Evolutionary conservation across 2,797 vertebrate genomes (phyloP), one percentile per base, ranked within the genome.

Genomic region (Agapornis canus): DNA sequence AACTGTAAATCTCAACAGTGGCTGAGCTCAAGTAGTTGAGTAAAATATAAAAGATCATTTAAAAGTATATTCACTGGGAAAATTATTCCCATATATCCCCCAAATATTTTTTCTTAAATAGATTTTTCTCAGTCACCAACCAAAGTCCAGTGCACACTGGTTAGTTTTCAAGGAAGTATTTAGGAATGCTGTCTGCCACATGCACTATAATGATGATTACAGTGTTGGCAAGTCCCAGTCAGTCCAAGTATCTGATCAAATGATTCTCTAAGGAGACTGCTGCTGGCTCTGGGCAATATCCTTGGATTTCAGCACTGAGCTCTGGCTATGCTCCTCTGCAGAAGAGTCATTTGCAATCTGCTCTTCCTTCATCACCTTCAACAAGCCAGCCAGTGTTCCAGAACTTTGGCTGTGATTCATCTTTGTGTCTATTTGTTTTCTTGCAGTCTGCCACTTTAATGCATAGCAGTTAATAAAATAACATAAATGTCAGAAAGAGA

Each of bases 331-430:
- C 63, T 83, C 5, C 65, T 90, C 42, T 92, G 49, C 54, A 64
- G 40, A 81, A 22, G 54, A 89, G 61, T 57, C 35, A 81, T 95
- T 94, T 92, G 63, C 70, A 75, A 27, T 66, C 61, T 39, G 79
- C 42, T 94, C 66, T 89, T 96, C 71, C 66, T 92, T 94, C 86
- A 86, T 72, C 92, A 79, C 86, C 78, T 86, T 84, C 77, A 72
- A 47, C 83, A 93, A 61, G 82, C 49, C 48, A n/a, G 11, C 49
- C 42, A 88, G 52, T 59, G 49, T 76, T 94, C 32, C 65, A 81
- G 89, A 56, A 43, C 51, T 90, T n/a, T 93, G 94, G 76, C 88
- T 42, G 66, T 32, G 39, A 75, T 95, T 89, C 89, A 52, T 89
- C 45, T 60, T 26, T 2, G 5, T 82, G 86, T 95, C 81, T 69